Percentiles rank a stretch among this genome's conserved stretches.
These are phyloP conservation scores for Galbula dea DNA, from an alignment of 2,113 vertebrate genomes.

Conservation along the genomic window DNA sequence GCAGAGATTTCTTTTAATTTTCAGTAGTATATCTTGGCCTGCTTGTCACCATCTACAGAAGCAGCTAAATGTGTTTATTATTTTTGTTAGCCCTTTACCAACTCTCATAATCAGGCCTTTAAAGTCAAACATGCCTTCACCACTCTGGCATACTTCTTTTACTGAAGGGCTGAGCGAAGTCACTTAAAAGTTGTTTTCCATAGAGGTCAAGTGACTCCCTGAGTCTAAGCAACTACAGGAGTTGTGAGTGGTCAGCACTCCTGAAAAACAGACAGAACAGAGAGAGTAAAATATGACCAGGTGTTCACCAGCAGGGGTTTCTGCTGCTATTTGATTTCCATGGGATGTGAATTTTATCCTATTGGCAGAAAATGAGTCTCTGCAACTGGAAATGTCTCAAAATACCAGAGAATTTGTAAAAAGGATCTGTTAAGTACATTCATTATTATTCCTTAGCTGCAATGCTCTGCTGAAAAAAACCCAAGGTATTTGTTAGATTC, in stretches of 20 bases:
- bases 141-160: not conserved
- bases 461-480: not conserved
- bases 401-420: not conserved
- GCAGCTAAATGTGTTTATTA: not conserved
- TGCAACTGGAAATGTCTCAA: not conserved
- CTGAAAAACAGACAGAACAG: not conserved
- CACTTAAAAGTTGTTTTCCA: not conserved
- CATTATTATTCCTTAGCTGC: not conserved
- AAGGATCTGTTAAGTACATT: not conserved
- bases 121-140: not conserved
- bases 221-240: not conserved
- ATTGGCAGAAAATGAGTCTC: not conserved
- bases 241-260: not conserved
- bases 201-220: not conserved
- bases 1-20: not conserved
- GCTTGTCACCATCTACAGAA: not conserved
- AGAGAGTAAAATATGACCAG: not conserved
- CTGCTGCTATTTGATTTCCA: not conserved
- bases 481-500: not conserved
- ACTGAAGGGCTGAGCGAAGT: not conserved
- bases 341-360: not conserved
- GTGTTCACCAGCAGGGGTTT: not conserved
- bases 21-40: not conserved
- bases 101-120: not conserved
- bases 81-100: not conserved